Evolutionary conservation across 64 coral and sea anemone species (phyloP).

Genomic region (Porites australiensis): DNA sequence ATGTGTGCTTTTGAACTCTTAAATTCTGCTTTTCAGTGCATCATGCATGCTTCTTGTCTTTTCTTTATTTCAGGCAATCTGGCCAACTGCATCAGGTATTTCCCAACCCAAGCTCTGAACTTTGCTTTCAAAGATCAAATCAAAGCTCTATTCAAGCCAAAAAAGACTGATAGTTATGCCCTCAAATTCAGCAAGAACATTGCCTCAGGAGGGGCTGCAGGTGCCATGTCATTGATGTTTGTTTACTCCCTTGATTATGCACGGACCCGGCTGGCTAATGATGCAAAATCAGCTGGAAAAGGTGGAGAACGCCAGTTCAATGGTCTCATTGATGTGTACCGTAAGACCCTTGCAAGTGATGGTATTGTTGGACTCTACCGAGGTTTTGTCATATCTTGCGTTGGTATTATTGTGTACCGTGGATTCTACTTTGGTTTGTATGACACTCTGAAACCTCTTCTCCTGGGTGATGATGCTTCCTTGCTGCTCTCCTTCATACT

Average conservation of each 20-base stretch:
- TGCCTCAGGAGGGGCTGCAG: slow-evolving; percentile 89
- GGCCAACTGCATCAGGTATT: slow-evolving; percentile 98
- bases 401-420: slow-evolving; percentile 94
- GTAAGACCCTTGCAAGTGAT: slow-evolving; percentile 95
- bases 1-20: no score
- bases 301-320: slow-evolving; percentile 93
- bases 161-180: slow-evolving; percentile 72
- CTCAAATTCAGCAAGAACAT: slow-evolving; percentile 90
- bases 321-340: slow-evolving; percentile 96
- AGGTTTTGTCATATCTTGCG: slow-evolving; percentile 97
- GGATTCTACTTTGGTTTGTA: slow-evolving; percentile 99
- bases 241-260: slow-evolving; percentile 98
- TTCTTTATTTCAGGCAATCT: slow-evolving; percentile 77
- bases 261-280: slow-evolving; percentile 96
- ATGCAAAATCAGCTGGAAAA: slow-evolving; percentile 91
- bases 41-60: neutral
- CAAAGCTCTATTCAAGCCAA: slow-evolving; percentile 91
- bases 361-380: slow-evolving; percentile 93
- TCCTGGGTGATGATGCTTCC: slow-evolving; percentile 90
- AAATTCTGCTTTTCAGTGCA: no score
- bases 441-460: slow-evolving; percentile 91
- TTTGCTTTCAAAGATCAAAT: slow-evolving; percentile 99
- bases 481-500: slow-evolving; percentile 81
- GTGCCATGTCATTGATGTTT: slow-evolving; percentile 93
- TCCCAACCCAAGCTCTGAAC: slow-evolving; percentile 95